Evolutionary conservation across 2,888 invertebrate species (phyloP).

Genomic region (Trachelus iudaicus): DNA sequence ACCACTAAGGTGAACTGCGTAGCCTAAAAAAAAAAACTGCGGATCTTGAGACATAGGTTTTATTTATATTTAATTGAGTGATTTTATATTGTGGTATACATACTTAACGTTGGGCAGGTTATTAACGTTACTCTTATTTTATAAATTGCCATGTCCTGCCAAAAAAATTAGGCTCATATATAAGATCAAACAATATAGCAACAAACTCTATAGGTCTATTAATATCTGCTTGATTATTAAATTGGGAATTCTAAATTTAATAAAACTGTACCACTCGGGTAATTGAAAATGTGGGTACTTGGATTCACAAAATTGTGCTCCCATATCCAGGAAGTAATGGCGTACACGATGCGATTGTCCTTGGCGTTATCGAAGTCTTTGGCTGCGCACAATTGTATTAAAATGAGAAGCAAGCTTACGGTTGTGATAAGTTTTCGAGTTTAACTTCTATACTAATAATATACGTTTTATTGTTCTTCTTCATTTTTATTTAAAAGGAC

Average conservation of each 20-base stretch:
- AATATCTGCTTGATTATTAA: background rate
- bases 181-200: background rate
- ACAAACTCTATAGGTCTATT: background rate
- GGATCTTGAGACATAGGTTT: constrained; percentile 31
- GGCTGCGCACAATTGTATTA: background rate
- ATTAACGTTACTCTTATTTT: constrained; percentile 51
- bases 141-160: constrained; percentile 44
- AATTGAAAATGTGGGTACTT: background rate
- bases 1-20: background rate
- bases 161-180: constrained; percentile 15
- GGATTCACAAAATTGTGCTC: background rate
- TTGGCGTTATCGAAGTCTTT: background rate
- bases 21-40: background rate
- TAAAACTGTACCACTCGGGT: background rate
- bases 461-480: background rate
- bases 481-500: background rate
- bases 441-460: background rate
- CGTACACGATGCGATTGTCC: background rate
- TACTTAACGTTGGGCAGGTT: constrained; percentile 32
- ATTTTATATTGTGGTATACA: constrained; percentile 40
- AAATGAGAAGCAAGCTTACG: background rate
- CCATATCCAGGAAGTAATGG: background rate
- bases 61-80: constrained; percentile 39
- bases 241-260: background rate
- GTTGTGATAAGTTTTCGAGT: background rate